Evolutionary conservation across 2,797 vertebrate species (phyloP).

Genomic region (Clarias pachynema): DNA sequence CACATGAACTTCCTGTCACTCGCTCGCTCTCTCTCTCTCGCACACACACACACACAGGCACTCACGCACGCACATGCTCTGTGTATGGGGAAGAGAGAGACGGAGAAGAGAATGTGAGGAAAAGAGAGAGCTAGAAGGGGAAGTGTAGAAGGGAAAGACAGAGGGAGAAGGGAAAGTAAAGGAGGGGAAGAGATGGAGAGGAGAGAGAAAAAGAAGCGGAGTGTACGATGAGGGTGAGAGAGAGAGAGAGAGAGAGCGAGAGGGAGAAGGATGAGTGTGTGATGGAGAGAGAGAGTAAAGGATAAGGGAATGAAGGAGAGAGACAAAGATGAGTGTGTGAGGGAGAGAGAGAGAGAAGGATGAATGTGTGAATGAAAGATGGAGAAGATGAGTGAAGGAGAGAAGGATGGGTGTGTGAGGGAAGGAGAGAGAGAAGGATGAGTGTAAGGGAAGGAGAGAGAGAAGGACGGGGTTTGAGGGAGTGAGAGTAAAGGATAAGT

Average conservation of each 20-base stretch:
- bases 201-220: background rate
- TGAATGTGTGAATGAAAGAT: background rate
- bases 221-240: background rate
- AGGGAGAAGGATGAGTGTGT: background rate
- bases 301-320: background rate
- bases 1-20: background rate
- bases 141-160: background rate
- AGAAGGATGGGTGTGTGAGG: background rate
- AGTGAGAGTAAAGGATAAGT: background rate
- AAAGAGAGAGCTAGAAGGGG: background rate
- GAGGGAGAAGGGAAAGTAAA: background rate
- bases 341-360: too few species aligned
- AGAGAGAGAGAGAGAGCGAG: background rate
- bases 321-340: background rate
- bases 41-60: background rate
- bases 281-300: background rate
- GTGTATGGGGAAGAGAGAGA: too few species aligned
- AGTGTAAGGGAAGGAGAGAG: background rate
- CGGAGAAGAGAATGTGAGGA: background rate
- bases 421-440: background rate
- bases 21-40: too few species aligned
- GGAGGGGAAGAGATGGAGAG: background rate
- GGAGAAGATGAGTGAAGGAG: background rate
- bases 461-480: background rate
- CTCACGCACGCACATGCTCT: background rate